Percentiles rank a stretch among this genome's conserved stretches.
phyloP scores from a whole-genome alignment of 2,888 invertebrate species.

The Chaetogeoica ovagalla region DNA sequence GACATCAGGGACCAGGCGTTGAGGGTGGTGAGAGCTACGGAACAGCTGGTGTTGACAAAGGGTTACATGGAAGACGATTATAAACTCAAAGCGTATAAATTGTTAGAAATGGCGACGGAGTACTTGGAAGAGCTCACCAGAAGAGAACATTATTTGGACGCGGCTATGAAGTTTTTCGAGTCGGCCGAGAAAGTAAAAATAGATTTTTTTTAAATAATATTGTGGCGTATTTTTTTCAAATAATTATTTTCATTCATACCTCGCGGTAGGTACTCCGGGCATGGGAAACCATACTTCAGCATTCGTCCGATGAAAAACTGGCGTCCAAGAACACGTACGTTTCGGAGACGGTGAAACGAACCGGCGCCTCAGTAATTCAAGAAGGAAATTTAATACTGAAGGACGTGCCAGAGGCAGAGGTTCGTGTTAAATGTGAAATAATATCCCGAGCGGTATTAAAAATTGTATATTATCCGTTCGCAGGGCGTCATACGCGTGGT shows the following conservation, averaged over 20 bases:
- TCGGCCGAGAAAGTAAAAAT: slow-evolving; percentile 70
- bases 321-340: slow-evolving; percentile 59
- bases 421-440: slow-evolving; percentile 55
- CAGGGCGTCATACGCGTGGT: slow-evolving; percentile 69
- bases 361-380: slow-evolving; percentile 57
- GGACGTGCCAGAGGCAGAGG: slow-evolving; percentile 69
- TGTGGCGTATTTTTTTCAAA: too few species aligned
- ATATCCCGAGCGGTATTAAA: neutral
- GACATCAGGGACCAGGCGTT: slow-evolving; percentile 69
- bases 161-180: slow-evolving; percentile 73
- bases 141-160: slow-evolving; percentile 69
- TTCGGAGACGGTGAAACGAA: slow-evolving; percentile 58
- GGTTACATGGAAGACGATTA: slow-evolving; percentile 73
- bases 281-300: slow-evolving; percentile 48
- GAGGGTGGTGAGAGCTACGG: slow-evolving; percentile 76
- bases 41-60: slow-evolving; percentile 72
- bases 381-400: slow-evolving; percentile 75
- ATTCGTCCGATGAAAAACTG: slow-evolving; percentile 40
- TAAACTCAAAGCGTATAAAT: slow-evolving; percentile 68
- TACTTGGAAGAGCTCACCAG: slow-evolving; percentile 73
- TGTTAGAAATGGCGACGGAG: slow-evolving; percentile 70
- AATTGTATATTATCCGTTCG: slow-evolving; percentile 18
- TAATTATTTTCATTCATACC: neutral
- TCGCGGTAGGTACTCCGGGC: slow-evolving; percentile 25
- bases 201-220: too few species aligned